Evolutionary conservation across 2,797 vertebrate species (phyloP).

Genomic region (Prunella strophiata): DNA sequence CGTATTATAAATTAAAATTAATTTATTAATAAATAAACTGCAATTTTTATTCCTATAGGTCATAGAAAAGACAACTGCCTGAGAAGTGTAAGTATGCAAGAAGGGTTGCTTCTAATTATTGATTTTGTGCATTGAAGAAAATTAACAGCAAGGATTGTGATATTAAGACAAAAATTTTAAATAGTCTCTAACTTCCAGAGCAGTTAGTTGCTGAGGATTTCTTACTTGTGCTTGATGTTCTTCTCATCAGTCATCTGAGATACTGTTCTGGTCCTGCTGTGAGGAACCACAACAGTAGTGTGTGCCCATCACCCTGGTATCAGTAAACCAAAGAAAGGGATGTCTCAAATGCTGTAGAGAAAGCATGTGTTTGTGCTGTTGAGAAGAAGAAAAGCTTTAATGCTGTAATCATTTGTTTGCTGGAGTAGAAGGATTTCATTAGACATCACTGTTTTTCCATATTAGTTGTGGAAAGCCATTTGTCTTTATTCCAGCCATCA

Average conservation of each 20-base stretch:
- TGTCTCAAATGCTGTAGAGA: neutral
- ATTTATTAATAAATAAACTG: neutral
- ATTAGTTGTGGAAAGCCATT: neutral
- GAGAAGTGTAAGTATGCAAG: neutral
- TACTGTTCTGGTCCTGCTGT: neutral
- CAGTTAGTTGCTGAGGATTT: neutral
- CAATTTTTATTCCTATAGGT: neutral
- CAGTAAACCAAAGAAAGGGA: neutral
- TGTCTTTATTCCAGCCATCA: neutral
- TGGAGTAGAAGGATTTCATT: neutral
- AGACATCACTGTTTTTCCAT: neutral
- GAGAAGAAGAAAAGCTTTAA: neutral
- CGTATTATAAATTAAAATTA: neutral
- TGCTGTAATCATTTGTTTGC: neutral
- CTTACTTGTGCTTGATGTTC: neutral
- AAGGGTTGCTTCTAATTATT: neutral
- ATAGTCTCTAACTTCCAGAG: neutral
- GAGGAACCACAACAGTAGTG: accelerated
- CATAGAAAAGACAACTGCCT: neutral
- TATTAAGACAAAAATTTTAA: neutral
- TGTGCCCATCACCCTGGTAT: neutral
- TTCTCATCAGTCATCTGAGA: neutral
- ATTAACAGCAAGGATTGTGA: neutral
- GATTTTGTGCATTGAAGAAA: neutral
- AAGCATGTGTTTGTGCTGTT: neutral